phyloP scores from a whole-genome alignment of 2,888 invertebrate species.

The Eristalis tenax region DNA sequence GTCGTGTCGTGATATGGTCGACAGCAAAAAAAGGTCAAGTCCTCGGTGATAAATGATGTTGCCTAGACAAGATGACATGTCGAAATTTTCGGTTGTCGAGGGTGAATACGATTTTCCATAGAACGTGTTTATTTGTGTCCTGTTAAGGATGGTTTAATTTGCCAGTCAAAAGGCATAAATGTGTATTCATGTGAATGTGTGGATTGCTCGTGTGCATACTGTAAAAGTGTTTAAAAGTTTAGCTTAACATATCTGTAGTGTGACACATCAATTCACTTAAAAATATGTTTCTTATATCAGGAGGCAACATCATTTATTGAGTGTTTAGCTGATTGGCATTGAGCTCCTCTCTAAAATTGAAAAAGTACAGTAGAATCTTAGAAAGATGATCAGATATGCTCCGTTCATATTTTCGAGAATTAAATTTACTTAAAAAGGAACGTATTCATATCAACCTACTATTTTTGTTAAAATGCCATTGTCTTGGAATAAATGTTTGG shows the following conservation, averaged over 20 bases:
- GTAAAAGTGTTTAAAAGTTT: neutral
- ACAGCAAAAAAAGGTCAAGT: conserved; percentile 80
- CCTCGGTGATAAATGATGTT: conserved; percentile 81
- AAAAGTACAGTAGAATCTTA: too few species aligned
- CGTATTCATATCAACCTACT: too few species aligned
- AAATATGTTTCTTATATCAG: too few species aligned
- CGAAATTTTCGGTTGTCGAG: conserved; percentile 56
- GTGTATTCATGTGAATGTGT: neutral
- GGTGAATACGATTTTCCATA: conserved; percentile 60
- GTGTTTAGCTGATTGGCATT: too few species aligned
- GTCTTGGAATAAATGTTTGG: too few species aligned
- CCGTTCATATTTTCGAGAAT: too few species aligned
- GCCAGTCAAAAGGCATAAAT: neutral
- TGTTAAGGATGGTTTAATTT: conserved; percentile 15
- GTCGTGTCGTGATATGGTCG: conserved; percentile 64
- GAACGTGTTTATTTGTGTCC: conserved; percentile 32
- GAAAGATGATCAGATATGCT: too few species aligned
- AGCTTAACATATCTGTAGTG: neutral
- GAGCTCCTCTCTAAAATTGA: too few species aligned
- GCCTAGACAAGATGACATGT: conserved; percentile 71
- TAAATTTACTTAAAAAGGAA: too few species aligned
- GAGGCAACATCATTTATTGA: too few species aligned
- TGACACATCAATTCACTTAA: too few species aligned
- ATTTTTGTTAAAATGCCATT: too few species aligned
- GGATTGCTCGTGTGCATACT: neutral